Evolutionary conservation across 2,888 invertebrate genomes (phyloP).

Genomic region (Hypsopygia costalis): DNA sequence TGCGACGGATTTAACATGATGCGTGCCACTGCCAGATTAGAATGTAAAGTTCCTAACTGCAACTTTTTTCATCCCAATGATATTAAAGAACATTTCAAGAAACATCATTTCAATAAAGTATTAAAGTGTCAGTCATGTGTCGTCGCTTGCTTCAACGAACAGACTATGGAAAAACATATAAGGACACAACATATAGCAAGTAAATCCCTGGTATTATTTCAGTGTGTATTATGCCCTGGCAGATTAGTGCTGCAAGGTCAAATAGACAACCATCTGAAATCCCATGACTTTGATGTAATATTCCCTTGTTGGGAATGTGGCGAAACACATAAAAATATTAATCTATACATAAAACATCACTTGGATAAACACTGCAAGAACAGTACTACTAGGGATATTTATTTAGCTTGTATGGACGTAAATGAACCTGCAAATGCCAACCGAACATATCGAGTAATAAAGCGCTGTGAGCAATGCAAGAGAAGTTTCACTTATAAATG

Average conservation of each 20-base stretch:
- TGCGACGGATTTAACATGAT: conserved; percentile 75
- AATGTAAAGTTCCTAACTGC: conserved; percentile 52
- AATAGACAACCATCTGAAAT: conserved; percentile 49
- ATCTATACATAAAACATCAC: conserved; percentile 45
- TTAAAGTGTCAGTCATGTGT: conserved; percentile 65
- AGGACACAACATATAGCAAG: conserved; percentile 29
- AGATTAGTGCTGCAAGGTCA: conserved; percentile 51
- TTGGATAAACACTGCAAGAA: conserved; percentile 34
- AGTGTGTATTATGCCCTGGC: conserved; percentile 61
- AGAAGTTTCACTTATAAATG: conserved; percentile 58
- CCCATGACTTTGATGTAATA: conserved; percentile 32
- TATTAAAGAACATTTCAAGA: conserved; percentile 65
- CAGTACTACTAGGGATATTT: conserved; percentile 22
- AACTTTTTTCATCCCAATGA: conserved; percentile 67
- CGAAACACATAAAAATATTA: conserved; percentile 33
- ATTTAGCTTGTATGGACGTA: background rate
- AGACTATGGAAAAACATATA: conserved; percentile 56
- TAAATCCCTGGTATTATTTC: conserved; percentile 43
- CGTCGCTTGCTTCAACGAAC: conserved; percentile 54
- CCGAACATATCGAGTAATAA: conserved; percentile 47
- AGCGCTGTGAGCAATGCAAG: conserved; percentile 54
- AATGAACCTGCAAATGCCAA: conserved; percentile 15
- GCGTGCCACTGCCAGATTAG: conserved; percentile 56
- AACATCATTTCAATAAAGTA: conserved; percentile 59
- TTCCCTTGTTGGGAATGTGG: conserved; percentile 66